Percentiles rank a stretch among this genome's conserved stretches.
Evolutionary conservation across 2,113 vertebrate species (phyloP).

Genomic region (Turdus rufiventris): DNA sequence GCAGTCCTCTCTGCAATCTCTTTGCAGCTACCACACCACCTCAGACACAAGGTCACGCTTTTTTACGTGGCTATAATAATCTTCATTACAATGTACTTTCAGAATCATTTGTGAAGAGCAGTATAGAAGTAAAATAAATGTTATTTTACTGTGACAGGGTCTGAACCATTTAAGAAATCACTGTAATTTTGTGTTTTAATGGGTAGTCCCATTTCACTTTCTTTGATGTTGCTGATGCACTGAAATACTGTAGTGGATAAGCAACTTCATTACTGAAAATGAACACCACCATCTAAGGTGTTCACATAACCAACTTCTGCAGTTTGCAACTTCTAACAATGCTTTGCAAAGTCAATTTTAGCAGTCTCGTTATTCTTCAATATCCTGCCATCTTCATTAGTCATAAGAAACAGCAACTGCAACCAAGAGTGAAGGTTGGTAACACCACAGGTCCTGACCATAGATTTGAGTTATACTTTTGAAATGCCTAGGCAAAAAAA

Average conservation of each 20-base stretch:
- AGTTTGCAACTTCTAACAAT: neutral
- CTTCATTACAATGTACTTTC: too few relatives aligned
- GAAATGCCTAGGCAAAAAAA: neutral
- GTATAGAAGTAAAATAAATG: too few relatives aligned
- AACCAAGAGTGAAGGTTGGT: neutral
- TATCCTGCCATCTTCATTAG: neutral
- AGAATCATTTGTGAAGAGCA: too few relatives aligned
- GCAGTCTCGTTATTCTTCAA: neutral
- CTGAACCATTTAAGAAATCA: neutral
- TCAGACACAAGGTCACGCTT: neutral
- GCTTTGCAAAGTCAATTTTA: neutral
- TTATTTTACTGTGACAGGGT: too few relatives aligned
- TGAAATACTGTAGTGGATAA: neutral
- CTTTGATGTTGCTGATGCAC: neutral
- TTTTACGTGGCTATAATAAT: too few relatives aligned
- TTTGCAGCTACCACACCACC: neutral
- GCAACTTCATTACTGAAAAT: neutral
- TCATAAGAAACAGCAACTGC: neutral
- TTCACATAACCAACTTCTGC: neutral
- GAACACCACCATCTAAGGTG: neutral
- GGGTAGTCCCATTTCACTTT: neutral
- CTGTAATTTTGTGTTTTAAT: neutral
- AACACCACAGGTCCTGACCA: neutral
- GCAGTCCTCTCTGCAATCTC: neutral
- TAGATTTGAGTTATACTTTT: neutral